Conservation (phyloP, 2,113 vertebrate species). For the Tragelaphus strepsiceros region DNA sequence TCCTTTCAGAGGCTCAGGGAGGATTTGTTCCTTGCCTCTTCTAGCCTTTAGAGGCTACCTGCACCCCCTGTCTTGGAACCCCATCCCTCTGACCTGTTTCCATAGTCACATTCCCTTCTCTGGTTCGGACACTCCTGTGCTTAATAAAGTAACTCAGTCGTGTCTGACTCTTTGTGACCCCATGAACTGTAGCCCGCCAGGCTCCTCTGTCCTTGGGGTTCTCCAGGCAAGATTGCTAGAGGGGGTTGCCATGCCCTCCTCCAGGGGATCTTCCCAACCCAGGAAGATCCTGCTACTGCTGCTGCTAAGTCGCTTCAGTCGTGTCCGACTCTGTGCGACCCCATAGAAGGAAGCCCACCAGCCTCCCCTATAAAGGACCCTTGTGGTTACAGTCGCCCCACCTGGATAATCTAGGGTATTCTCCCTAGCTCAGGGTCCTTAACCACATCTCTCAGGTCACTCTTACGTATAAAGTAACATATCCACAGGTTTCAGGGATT, state of each 20-base stretch:
- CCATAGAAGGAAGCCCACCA: too few relatives aligned
- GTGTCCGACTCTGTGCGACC: too few relatives aligned
- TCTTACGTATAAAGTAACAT: not conserved
- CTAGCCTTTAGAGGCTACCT: not conserved
- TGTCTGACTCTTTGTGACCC: not conserved
- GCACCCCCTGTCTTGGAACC: too few relatives aligned
- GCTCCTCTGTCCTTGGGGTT: not conserved
- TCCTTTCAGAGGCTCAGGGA: not conserved
- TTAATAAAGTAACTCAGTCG: not conserved
- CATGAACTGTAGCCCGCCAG: not conserved
- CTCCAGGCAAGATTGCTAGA: not conserved
- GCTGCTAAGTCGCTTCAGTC: too few relatives aligned
- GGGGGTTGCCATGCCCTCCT: not conserved
- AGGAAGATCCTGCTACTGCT: not conserved
- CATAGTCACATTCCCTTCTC: not conserved
- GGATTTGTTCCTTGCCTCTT: not conserved
- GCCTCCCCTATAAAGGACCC: not conserved
- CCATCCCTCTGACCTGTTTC: not conserved
- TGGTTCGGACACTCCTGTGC: not conserved
- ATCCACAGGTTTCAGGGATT: not conserved
- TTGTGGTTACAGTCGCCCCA: not conserved
- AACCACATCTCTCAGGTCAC: too few relatives aligned
- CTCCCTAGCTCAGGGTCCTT: not conserved
- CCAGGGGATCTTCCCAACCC: not conserved
- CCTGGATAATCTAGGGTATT: not conserved